phyloP scores from a whole-genome alignment of 2,797 vertebrate genomes.

The Catamblyrhynchus diadema region DNA sequence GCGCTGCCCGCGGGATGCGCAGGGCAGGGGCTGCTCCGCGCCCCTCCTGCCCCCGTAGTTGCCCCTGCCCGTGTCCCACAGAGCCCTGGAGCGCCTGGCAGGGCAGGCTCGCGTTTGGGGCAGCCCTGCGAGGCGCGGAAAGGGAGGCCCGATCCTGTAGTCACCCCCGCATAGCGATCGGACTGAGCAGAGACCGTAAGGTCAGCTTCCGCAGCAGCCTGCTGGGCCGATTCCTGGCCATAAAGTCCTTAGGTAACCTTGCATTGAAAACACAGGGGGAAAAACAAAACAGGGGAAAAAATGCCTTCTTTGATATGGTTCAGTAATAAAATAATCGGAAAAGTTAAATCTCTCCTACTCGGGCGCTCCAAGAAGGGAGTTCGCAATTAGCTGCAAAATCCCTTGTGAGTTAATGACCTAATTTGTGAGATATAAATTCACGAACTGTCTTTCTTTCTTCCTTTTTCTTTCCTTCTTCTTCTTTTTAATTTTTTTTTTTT shows the following conservation, averaged over 20 bases:
- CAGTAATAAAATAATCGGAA: conserved; percentile 11
- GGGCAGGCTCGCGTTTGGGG: not conserved
- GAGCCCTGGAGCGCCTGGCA: not conserved
- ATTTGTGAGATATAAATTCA: not conserved
- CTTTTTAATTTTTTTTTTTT: too few relatives aligned
- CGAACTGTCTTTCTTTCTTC: not conserved
- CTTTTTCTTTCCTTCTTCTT: too few relatives aligned
- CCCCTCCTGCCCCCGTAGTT: not conserved
- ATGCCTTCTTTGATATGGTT: not conserved
- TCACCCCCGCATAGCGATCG: not conserved
- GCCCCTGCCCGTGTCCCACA: not conserved
- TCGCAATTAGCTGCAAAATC: conserved; percentile 17
- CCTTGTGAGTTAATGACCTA: not conserved
- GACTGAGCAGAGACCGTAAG: not conserved
- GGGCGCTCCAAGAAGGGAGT: not conserved
- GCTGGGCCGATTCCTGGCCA: not conserved
- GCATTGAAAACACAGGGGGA: not conserved
- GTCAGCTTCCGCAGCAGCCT: not conserved
- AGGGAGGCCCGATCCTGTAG: not conserved
- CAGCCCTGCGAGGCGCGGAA: not conserved
- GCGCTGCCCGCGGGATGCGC: not conserved
- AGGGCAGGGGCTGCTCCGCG: not conserved
- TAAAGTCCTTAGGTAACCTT: conserved; percentile 42
- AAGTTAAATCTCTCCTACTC: not conserved
- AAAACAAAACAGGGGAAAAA: not conserved